These are phyloP conservation scores for Lacerta agilis DNA, from an alignment of 2,797 vertebrate genomes.

Conservation along the genomic window DNA sequence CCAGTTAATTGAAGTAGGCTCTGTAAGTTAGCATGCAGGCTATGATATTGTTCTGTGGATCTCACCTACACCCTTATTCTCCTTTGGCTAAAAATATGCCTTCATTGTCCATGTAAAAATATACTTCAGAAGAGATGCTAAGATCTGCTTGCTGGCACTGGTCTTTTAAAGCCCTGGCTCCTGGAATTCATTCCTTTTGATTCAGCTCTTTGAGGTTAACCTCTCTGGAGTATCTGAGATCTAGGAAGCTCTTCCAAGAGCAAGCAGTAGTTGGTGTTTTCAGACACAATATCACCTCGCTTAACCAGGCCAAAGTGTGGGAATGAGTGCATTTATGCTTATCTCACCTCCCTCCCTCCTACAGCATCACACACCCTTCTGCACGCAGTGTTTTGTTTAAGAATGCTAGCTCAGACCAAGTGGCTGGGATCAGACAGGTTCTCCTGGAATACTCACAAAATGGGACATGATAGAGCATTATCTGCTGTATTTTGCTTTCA, in stretches of 20 bases:
- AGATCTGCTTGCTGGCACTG: background rate
- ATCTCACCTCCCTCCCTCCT: too few relatives aligned
- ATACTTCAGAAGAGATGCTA: background rate
- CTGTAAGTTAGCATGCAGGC: background rate
- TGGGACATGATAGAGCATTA: background rate
- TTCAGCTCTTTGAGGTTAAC: constrained; percentile 6
- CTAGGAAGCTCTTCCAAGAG: background rate
- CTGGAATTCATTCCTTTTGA: background rate
- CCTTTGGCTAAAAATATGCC: background rate
- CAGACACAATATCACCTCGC: background rate
- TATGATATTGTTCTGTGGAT: background rate
- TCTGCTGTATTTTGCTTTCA: background rate
- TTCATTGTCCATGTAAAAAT: constrained; percentile 21
- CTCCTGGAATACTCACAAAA: background rate
- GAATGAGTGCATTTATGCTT: background rate
- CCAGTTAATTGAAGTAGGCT: background rate
- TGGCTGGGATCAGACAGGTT: background rate
- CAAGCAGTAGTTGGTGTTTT: background rate
- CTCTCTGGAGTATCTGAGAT: background rate
- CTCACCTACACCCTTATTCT: background rate
- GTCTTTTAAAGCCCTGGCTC: background rate
- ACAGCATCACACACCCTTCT: background rate
- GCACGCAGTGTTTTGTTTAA: background rate
- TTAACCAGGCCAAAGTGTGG: background rate
- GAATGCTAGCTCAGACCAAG: background rate